Conservation (phyloP, 2,888 invertebrate genomes). For the Cosmia pyralina region DNA sequence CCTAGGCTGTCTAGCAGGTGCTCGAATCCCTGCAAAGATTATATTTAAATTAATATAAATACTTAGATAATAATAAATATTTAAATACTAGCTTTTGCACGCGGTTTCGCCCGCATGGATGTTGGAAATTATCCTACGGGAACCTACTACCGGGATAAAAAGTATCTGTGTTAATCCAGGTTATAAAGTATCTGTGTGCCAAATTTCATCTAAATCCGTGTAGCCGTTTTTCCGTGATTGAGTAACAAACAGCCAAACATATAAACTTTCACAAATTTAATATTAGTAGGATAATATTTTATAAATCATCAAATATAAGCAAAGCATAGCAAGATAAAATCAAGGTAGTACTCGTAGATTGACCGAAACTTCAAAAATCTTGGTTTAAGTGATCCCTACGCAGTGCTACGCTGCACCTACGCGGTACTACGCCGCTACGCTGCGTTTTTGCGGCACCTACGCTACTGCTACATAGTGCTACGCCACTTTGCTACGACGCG, state of each 20-base stretch:
- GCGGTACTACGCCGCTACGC: neutral
- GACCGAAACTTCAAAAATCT: neutral
- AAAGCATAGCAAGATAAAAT: neutral
- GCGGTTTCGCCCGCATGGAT: too few relatives aligned
- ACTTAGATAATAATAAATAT: neutral
- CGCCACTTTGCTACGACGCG: conserved; percentile 1
- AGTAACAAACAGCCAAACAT: too few relatives aligned
- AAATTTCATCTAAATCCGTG: too few relatives aligned
- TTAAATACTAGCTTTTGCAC: too few relatives aligned
- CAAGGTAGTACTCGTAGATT: neutral
- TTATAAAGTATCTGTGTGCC: too few relatives aligned
- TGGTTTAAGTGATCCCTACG: neutral
- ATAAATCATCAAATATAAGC: neutral
- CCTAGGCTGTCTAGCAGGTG: conserved; percentile 92
- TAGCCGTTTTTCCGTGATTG: too few relatives aligned
- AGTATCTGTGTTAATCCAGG: too few relatives aligned
- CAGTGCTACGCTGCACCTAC: neutral
- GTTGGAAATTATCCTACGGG: too few relatives aligned
- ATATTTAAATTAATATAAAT: neutral
- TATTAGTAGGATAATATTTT: too few relatives aligned
- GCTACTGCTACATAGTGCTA: conserved; percentile 12
- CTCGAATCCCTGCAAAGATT: conserved; percentile 91
- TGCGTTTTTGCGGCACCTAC: neutral
- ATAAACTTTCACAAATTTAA: too few relatives aligned
- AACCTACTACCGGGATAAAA: too few relatives aligned